phyloP scores from a whole-genome alignment of 30 jellyfish, hydroid and myxozoan species.

The Cassiopea xamachana region DNA sequence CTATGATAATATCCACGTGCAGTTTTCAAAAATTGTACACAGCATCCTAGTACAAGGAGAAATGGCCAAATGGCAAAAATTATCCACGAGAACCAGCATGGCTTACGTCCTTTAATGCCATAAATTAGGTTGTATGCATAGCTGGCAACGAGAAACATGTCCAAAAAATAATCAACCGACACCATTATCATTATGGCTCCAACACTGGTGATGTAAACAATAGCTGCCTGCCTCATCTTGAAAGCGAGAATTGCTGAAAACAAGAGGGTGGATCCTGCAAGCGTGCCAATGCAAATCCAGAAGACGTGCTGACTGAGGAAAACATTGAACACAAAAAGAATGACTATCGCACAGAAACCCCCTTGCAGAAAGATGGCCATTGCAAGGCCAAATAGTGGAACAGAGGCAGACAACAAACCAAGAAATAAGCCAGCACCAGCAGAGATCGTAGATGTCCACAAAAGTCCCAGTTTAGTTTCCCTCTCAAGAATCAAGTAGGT shows the following conservation, averaged over 20 bases:
- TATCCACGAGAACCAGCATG: conserved; percentile 94
- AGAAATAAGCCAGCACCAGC: conserved; percentile 83
- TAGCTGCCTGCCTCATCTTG: conserved; percentile 68
- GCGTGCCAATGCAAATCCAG: conserved; percentile 77
- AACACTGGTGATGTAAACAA: conserved; percentile 83
- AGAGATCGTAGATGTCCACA: conserved; percentile 75
- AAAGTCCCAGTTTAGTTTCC: conserved; percentile 44
- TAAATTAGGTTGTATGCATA: conserved; percentile 58
- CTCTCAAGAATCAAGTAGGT: conserved; percentile 60
- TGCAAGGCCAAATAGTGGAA: conserved; percentile 76
- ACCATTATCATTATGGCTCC: conserved; percentile 83
- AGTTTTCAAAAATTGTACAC: conserved; percentile 88
- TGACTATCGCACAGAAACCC: conserved; percentile 56
- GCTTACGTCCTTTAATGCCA: conserved; percentile 37
- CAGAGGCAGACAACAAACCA: conserved; percentile 74
- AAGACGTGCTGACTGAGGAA: conserved; percentile 48
- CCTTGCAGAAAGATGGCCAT: conserved; percentile 76
- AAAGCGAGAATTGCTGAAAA: conserved; percentile 34
- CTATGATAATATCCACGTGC: conserved; percentile 76
- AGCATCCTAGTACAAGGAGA: conserved; percentile 77
- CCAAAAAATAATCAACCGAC: conserved; percentile 82
- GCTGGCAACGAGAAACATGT: conserved; percentile 68
- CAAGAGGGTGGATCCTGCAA: conserved; percentile 72
- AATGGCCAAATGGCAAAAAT: conserved; percentile 87
- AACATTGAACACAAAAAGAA: conserved; percentile 53